A percentile compares a stretch with the other conserved stretches of the same genome.
Evolutionary conservation across 1,140 invertebrate species (phyloP).

Genomic region (Chironomus striatipennis): DNA sequence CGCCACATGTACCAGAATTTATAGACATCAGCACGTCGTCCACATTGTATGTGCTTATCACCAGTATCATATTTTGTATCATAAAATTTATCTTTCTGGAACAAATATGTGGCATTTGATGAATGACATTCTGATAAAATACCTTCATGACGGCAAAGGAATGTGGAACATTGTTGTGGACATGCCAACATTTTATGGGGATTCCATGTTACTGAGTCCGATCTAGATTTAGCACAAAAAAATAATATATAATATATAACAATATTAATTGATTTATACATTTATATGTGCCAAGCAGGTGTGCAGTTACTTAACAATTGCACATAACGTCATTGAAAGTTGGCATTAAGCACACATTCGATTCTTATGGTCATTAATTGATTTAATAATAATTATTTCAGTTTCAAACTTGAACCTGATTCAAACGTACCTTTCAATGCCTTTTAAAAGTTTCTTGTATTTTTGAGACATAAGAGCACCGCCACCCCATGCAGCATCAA

Average conservation of each 20-base stretch:
- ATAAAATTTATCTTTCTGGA: slow-evolving; percentile 96
- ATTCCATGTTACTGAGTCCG: slow-evolving; percentile 90
- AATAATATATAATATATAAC: background rate
- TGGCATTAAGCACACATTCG: background rate
- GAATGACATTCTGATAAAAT: slow-evolving; percentile 54
- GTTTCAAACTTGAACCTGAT: background rate
- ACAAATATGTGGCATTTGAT: slow-evolving; percentile 78
- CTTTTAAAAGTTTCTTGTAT: slow-evolving; percentile 66
- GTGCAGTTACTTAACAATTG: background rate
- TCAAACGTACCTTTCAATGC: slow-evolving; percentile 57
- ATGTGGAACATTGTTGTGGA: slow-evolving; percentile 82
- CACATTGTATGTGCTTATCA: slow-evolving; percentile 90
- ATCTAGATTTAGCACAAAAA: slow-evolving; percentile 44
- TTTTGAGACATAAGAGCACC: slow-evolving; percentile 77
- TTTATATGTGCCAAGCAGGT: background rate
- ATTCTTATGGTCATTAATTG: background rate
- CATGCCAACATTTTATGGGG: slow-evolving; percentile 84
- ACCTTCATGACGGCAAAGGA: slow-evolving; percentile 64
- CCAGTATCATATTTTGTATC: slow-evolving; percentile 85
- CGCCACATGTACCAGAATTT: slow-evolving; percentile 99
- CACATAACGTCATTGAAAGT: background rate
- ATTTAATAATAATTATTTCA: background rate
- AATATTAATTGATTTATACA: background rate
- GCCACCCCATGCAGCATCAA: slow-evolving; percentile 83
- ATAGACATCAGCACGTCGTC: slow-evolving; percentile 85